Conservation (phyloP, 2,113 vertebrate species). For the Catagonus wagneri region DNA sequence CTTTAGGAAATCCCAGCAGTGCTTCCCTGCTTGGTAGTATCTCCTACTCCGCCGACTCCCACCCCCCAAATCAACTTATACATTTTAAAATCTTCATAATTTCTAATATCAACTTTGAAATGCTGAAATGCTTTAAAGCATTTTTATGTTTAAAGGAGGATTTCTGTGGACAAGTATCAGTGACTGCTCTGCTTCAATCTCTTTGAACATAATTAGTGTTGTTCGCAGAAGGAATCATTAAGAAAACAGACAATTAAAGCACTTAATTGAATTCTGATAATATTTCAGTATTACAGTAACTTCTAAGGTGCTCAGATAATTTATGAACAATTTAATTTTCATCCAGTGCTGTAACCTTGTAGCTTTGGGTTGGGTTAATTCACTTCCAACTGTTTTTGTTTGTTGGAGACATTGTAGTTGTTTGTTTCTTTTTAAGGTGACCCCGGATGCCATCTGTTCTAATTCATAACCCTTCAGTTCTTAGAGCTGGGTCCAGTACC, state of each 20-base stretch:
- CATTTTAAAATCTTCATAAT: not conserved
- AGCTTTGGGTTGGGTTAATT: not conserved
- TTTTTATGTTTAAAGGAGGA: not conserved
- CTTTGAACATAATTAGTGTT: not conserved
- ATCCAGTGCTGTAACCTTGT: not conserved
- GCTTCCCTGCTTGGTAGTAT: not conserved
- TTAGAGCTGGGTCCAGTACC: not conserved
- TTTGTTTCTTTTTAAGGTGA: not conserved
- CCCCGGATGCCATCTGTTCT: not conserved
- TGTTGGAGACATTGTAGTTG: not conserved
- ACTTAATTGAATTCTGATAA: not conserved
- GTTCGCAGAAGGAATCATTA: conserved; percentile 12
- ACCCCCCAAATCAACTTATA: not conserved
- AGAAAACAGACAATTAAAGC: not conserved
- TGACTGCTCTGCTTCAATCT: not conserved
- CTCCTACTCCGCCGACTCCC: not conserved
- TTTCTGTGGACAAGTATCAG: not conserved
- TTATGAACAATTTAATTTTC: conserved; percentile 30
- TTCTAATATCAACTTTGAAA: not conserved
- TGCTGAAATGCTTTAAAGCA: not conserved
- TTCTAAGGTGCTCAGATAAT: not conserved
- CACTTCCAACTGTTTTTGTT: not conserved
- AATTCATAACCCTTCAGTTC: not conserved
- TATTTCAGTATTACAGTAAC: not conserved
- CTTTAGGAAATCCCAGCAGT: not conserved